Base-by-base conservation (phyloP, 2,797 vertebrate species). In the Enteromius anoplus region DNA sequence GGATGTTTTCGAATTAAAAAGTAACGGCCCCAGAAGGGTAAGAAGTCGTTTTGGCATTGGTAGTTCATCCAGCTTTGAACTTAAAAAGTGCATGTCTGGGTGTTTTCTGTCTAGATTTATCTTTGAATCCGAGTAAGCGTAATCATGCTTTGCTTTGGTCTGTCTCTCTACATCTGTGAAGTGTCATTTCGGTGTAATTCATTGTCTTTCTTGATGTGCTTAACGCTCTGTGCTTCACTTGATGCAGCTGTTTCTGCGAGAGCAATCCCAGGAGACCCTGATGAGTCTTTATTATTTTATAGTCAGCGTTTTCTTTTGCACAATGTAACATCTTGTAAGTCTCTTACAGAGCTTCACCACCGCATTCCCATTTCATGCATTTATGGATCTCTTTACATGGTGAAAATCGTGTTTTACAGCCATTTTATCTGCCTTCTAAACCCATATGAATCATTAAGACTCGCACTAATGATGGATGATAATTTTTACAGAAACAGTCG, bases 1-100 rank as follows among this genome's bases (percentile, higher is more conserved):
- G 97, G 98, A 99, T 81, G 97, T 99, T 84, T 98, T 99, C 92
- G 98, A 99, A 91, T 93, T 99, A 85, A 99, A 97, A 91, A 97
- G 94, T 91, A 97, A 97, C 0, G 98, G 98, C 17, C 98, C 97
- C 37, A 94, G 97, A 81, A 98, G 97, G 96, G 98, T 99, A 91
- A n/a, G 86, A 80, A 68, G 21, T 23, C 40, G 68, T 77, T 49
- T 69, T 73, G 64, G 26, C 60, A 37, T 51, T 42, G 23, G 21
- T 42, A 26, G 10, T 26, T 15, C 3, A 4, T 58, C 12, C 15
- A 42, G 10, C 55, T 77, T 29, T 45, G 4, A 40, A 40, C 40
- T 70, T 64, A 53, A 75, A 77, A 29, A 10, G 1, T 58, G 37
- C 60, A 7, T 64, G 79, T 78, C 26, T 34, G 47, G 19, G 26